Evolutionary conservation across 2,888 invertebrate species (phyloP).

Genomic region (Ornithoptera priamus): DNA sequence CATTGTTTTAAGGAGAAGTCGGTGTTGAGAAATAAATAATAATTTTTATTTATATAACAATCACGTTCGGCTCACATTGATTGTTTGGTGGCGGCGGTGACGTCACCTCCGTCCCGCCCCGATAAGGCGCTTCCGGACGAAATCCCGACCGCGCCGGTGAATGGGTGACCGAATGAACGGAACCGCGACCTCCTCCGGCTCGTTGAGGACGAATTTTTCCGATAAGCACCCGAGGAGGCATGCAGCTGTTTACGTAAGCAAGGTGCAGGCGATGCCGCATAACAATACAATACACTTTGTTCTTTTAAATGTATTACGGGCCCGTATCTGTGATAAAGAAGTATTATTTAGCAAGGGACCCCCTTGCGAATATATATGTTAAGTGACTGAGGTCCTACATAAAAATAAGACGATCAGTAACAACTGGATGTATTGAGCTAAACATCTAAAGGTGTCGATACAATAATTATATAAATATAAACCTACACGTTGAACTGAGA

Average conservation of each 20-base stretch:
- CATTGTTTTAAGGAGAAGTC: slow-evolving; percentile 64
- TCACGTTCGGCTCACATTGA: slow-evolving; percentile 70
- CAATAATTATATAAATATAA: no score
- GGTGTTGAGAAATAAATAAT: slow-evolving; percentile 31
- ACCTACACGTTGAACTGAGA: no score
- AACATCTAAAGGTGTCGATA: no score
- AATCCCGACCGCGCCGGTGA: slow-evolving; percentile 51
- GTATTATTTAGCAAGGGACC: not conserved
- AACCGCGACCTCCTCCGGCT: slow-evolving; percentile 35
- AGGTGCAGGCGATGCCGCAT: not conserved
- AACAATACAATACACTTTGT: slow-evolving; percentile 3
- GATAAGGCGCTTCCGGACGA: slow-evolving; percentile 76
- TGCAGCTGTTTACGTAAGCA: slow-evolving; percentile 7
- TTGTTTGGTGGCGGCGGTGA: slow-evolving; percentile 55
- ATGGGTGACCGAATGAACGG: slow-evolving; percentile 38
- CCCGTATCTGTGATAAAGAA: not conserved
- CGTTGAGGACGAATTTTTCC: slow-evolving; percentile 43
- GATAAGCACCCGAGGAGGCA: slow-evolving; percentile 30
- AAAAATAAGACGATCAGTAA: no score
- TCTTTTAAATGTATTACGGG: slow-evolving; percentile 6
- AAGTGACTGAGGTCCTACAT: no score
- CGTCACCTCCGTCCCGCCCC: slow-evolving; percentile 70
- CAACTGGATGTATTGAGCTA: no score
- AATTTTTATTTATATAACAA: slow-evolving; percentile 71
- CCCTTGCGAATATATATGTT: not conserved